Percentiles rank a stretch among this genome's conserved stretches.
These are phyloP conservation scores for Gobionotothen gibberifrons DNA, from an alignment of 2,797 vertebrate genomes.

Conservation along the genomic window DNA sequence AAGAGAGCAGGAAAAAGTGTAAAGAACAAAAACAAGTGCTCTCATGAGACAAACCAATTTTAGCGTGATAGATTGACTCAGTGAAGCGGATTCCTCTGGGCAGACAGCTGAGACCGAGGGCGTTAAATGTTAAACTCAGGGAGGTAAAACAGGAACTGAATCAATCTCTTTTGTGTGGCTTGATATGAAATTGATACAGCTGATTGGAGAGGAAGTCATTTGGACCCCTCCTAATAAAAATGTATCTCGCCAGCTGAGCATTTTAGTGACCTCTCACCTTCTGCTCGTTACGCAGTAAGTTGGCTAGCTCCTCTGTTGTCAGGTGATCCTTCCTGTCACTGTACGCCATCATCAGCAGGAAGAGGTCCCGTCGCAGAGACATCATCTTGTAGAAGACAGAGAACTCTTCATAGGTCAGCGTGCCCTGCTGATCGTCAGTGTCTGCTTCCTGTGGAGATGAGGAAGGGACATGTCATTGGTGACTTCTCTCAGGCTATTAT, in stretches of 20 bases:
- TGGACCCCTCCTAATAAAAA: slow-evolving; percentile 8
- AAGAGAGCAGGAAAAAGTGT: slow-evolving; percentile 22
- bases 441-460: slow-evolving; percentile 90
- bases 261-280: slow-evolving; percentile 80
- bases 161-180: slow-evolving; percentile 10
- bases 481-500: background rate
- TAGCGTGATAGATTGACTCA: slow-evolving; percentile 53
- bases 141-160: slow-evolving; percentile 9
- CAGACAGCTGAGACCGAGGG: slow-evolving; percentile 43
- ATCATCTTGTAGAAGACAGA: slow-evolving; percentile 99
- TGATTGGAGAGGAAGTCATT: slow-evolving; percentile 2
- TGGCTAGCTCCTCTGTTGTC: slow-evolving; percentile 90
- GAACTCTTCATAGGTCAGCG: slow-evolving; percentile 96
- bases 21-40: slow-evolving; percentile 26
- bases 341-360: slow-evolving; percentile 93
- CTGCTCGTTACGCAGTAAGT: slow-evolving; percentile 92
- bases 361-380: slow-evolving; percentile 95
- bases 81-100: slow-evolving; percentile 50
- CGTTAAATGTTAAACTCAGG: slow-evolving; percentile 30
- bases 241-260: background rate
- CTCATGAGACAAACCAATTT: slow-evolving; percentile 57
- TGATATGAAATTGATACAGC: slow-evolving; percentile 20
- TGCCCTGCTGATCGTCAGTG: slow-evolving; percentile 96
- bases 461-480: background rate
- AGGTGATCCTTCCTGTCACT: slow-evolving; percentile 97